A percentile compares a stretch with the other conserved stretches of the same genome.
Conservation (phyloP, 2,113 vertebrate genomes). For the Chloebia gouldiae region DNA sequence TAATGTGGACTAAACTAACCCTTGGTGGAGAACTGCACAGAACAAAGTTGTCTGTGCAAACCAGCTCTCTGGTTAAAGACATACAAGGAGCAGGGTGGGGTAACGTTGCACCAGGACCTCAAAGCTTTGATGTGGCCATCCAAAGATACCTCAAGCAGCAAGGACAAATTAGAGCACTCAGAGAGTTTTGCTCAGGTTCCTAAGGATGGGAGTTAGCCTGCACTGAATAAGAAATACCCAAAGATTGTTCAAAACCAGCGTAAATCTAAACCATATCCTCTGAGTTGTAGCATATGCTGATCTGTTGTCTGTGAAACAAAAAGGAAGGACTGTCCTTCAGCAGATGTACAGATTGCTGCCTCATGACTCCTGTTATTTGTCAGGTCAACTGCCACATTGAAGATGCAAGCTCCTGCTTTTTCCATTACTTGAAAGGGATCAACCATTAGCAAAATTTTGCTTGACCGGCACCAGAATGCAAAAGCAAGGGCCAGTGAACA, state of each 20-base stretch:
- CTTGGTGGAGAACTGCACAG: neutral
- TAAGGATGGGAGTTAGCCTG: neutral
- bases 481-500: neutral
- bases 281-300: neutral
- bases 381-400: neutral
- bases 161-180: neutral
- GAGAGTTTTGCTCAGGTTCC: neutral
- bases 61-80: neutral
- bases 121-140: neutral
- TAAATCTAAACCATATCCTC: neutral
- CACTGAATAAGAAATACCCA: neutral
- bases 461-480: neutral
- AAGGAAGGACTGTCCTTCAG: neutral
- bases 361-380: neutral
- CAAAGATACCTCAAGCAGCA: neutral
- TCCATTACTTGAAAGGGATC: neutral
- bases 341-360: neutral
- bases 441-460: neutral
- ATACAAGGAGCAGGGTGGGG: neutral
- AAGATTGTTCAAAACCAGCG: neutral
- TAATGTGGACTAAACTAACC: neutral
- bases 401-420: neutral
- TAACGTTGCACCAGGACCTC: neutral
- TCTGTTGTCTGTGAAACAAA: neutral
- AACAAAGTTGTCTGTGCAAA: neutral